Percentiles rank a stretch among this genome's conserved stretches.
These are phyloP conservation scores for Bilobella aurantiaca DNA, from an alignment of 1,140 invertebrate genomes.

Conservation along the genomic window DNA sequence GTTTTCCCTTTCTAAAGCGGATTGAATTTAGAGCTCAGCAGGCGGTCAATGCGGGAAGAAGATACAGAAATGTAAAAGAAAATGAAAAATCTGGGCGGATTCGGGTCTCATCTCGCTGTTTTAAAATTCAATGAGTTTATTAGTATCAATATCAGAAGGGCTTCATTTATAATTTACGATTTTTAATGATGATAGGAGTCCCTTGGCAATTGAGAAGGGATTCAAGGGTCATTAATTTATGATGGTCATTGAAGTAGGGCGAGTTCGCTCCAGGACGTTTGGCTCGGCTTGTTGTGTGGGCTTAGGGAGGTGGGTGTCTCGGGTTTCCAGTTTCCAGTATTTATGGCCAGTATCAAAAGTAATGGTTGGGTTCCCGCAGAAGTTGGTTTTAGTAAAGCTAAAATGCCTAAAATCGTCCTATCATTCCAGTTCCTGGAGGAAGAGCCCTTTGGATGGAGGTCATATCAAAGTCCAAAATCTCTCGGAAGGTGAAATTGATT, in stretches of 20 bases:
- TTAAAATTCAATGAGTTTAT: background rate
- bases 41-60: background rate
- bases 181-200: background rate
- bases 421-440: background rate
- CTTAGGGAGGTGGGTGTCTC: background rate
- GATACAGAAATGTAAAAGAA: too few species aligned
- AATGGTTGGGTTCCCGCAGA: background rate
- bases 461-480: too few species aligned
- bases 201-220: too few species aligned
- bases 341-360: background rate
- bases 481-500: background rate
- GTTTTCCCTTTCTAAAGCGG: background rate
- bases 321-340: background rate
- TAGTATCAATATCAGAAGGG: too few species aligned
- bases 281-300: background rate
- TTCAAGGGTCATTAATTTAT: too few species aligned
- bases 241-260: background rate
- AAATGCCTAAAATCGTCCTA: background rate
- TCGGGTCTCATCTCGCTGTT: background rate
- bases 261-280: background rate
- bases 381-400: background rate
- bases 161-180: too few species aligned
- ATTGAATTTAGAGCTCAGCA: background rate
- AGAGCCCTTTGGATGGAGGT: background rate
- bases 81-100: too few species aligned